Evolutionary conservation across 2,888 invertebrate species (phyloP), one percentile per base, ranked within the genome.

Genomic region (Melipona bicolor): DNA sequence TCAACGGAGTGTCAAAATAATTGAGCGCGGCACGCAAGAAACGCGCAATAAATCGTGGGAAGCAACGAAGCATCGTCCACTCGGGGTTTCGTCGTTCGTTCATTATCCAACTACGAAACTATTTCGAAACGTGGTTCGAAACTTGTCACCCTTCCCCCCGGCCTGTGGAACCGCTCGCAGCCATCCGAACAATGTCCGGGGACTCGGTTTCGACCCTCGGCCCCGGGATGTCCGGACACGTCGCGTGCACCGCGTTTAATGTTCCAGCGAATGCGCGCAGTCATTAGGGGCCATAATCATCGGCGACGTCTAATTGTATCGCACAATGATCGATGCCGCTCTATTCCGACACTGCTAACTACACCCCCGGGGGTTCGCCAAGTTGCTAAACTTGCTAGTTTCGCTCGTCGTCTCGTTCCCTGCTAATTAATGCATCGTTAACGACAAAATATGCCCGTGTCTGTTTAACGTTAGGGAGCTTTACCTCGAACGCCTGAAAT

Each of bases 161-260:
- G 43, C 43, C 43, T 17, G 11, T 76, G 65, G 67, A 68, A 84
- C 71, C 85, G 84, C 79, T 81, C 50, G 52, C 56, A 84, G 69
- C 82, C 75, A 86, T 89, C 56, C 81, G 75, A 89, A 86, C 81
- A 84, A 89, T 89, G 85, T 82, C 80, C 69, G 70, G 73, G n/a
- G n/a, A 61, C 77, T 68, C 85, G 79, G 73, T 88, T 86, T 65
- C 70, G 49, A 69, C 67, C 79, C 75, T 56, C 62, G 65, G 65
- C 71, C 68, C 70, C 74, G 74, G 77, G 72, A 32, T 56, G 81
- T 24, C 62, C 59, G 68, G 56, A 75, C 82, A 67, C 68, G 72
- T 72, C 68, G n/a, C 49, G 75, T 76, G 76, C 75, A 68, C 59
- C 75, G 43, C 52, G 56, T 69, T 72, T 61, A 62, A 77, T 73